These are phyloP conservation scores for Liparis tanakae DNA, from an alignment of 2,797 vertebrate genomes.

Conservation along the genomic window DNA sequence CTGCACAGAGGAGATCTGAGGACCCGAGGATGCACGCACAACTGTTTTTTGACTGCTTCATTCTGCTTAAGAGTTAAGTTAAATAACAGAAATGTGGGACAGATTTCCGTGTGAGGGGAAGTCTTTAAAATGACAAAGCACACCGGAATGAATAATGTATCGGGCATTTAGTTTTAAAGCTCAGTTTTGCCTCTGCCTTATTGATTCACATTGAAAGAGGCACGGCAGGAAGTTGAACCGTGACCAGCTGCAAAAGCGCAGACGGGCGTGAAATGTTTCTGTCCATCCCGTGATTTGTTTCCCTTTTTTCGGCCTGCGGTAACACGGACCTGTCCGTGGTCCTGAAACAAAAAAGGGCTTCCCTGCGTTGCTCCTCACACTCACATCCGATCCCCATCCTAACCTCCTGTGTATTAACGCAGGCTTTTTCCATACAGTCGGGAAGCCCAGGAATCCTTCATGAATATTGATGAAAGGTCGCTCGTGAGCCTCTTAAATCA, in stretches of 20 bases:
- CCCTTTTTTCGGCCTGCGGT: not conserved
- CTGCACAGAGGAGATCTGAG: not conserved
- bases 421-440: constrained; percentile 61
- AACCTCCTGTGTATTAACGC: constrained; percentile 71
- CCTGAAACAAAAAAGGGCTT: constrained; percentile 55
- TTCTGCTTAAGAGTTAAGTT: not conserved
- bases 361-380: constrained; percentile 37
- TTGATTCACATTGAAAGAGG: not conserved
- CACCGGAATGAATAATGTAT: not conserved
- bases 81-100: not conserved
- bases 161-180: not conserved
- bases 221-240: not conserved
- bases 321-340: constrained; percentile 61
- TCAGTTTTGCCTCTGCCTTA: not conserved
- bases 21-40: not conserved
- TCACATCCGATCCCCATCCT: constrained; percentile 46
- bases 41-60: not conserved
- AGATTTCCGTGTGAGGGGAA: not conserved
- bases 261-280: not conserved
- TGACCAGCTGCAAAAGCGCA: not conserved
- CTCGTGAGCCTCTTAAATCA: constrained; percentile 63
- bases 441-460: constrained; percentile 69
- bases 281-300: not conserved
- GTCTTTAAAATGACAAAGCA: constrained; percentile 10
- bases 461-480: constrained; percentile 71